Evolutionary conservation across 2,888 invertebrate species (phyloP).

Genomic region (Euzetes globulus): DNA sequence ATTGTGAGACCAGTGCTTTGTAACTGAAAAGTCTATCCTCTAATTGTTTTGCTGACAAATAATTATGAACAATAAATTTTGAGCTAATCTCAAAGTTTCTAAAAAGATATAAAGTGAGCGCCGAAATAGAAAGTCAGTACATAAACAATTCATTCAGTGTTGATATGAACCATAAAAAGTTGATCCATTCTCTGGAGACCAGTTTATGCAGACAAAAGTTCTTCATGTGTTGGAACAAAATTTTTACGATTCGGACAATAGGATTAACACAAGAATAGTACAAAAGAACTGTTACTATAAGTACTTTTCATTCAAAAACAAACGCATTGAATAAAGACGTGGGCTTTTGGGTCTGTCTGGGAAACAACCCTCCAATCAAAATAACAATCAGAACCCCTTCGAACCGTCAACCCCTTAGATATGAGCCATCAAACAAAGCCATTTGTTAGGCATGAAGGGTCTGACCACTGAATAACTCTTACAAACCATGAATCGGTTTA

Average conservation of each 20-base stretch:
- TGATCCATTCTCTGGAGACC: slow-evolving; percentile 19
- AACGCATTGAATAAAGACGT: slow-evolving; percentile 22
- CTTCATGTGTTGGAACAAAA: neutral
- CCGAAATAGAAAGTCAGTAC: neutral
- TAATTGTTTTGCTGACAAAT: slow-evolving; percentile 25
- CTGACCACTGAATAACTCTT: slow-evolving; percentile 24
- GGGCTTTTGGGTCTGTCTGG: neutral
- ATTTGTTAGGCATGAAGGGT: slow-evolving; percentile 2
- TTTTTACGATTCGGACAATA: slow-evolving; percentile 3
- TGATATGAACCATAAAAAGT: slow-evolving; percentile 1
- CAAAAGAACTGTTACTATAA: slow-evolving; percentile 5
- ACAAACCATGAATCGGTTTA: neutral
- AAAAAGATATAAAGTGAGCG: neutral
- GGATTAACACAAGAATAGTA: slow-evolving; percentile 13
- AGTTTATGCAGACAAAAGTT: neutral
- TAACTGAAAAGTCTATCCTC: neutral
- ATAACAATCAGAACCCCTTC: neutral
- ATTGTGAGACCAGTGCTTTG: slow-evolving; percentile 19
- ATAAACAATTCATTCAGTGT: neutral
- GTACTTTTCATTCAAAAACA: neutral
- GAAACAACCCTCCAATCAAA: neutral
- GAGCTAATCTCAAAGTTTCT: neutral
- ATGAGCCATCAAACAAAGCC: slow-evolving; percentile 19
- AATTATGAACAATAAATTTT: slow-evolving; percentile 16
- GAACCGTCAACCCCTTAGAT: neutral